Evolutionary conservation across 2,888 invertebrate genomes (phyloP).

Genomic region (Cryptocephalus primarius): DNA sequence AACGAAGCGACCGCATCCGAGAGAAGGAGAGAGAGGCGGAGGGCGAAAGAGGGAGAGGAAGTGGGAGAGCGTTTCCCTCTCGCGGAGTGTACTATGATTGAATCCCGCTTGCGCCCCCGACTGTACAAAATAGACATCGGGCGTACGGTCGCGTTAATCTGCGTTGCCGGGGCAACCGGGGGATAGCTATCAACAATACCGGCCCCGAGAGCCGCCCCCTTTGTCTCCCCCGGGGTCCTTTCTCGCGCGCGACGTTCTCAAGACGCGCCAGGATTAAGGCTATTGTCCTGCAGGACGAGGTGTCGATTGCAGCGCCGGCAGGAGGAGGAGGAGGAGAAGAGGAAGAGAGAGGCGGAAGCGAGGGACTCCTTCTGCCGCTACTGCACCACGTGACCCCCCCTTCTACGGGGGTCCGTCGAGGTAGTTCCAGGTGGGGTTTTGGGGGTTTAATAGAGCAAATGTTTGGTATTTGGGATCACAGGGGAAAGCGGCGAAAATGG

Average conservation of each 20-base stretch:
- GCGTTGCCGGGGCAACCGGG: conserved; percentile 38
- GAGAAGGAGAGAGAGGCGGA: background rate
- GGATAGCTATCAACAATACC: conserved; percentile 40
- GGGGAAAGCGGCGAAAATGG: no score
- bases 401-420: no score
- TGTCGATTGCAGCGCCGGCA: conserved; percentile 14
- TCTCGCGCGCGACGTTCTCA: background rate
- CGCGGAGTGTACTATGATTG: conserved; percentile 38
- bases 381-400: no score
- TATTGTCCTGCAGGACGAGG: conserved; percentile 17
- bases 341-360: no score
- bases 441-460: no score
- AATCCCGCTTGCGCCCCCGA: conserved; percentile 30
- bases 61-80: conserved; percentile 5
- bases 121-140: conserved; percentile 42
- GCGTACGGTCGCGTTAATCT: conserved; percentile 39
- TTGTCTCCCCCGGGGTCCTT: background rate
- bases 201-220: conserved; percentile 17
- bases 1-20: no score
- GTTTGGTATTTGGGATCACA: no score
- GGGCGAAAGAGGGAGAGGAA: background rate
- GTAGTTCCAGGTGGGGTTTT: no score
- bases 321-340: background rate
- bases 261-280: conserved; percentile 12
- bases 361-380: no score